A percentile compares a stretch with the other conserved stretches of the same genome.
These are phyloP conservation scores for Ceratosolen fusciceps DNA, from an alignment of 1,140 invertebrate genomes.

Conservation along the genomic window DNA sequence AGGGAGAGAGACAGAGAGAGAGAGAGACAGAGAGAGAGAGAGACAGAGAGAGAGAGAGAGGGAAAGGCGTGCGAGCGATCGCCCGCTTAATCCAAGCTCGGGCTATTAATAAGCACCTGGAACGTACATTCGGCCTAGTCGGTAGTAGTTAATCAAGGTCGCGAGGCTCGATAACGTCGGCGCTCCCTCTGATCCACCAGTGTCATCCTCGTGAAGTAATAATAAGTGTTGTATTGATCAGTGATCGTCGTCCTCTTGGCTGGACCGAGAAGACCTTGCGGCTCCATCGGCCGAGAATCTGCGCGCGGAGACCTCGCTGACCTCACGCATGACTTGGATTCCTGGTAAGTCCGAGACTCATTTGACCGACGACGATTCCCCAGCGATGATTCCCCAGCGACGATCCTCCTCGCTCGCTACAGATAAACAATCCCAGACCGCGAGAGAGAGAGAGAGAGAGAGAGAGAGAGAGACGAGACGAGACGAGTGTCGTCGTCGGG, in stretches of 20 bases:
- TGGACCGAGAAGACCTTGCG: no score
- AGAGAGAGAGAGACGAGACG: neutral
- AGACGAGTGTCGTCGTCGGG: neutral
- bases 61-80: neutral
- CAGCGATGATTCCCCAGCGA: no score
- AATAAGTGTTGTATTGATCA: neutral
- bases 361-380: constrained; percentile 33
- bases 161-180: neutral
- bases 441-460: neutral
- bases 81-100: neutral
- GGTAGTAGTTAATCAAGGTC: neutral
- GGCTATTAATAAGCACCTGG: constrained; percentile 36
- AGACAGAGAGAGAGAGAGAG: no score
- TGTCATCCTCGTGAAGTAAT: neutral
- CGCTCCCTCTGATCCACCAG: constrained; percentile 6
- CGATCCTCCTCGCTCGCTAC: neutral
- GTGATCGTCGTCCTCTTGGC: neutral
- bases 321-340: constrained; percentile 42
- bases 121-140: neutral
- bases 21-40: no score
- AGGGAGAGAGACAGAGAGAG: no score
- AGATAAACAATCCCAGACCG: neutral
- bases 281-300: no score
- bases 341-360: constrained; percentile 35
- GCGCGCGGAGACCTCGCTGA: neutral